Percentiles rank a stretch among this genome's conserved stretches.
Conservation (phyloP, 92 coral and sea anemone genomes). For the Metridium senile region DNA sequence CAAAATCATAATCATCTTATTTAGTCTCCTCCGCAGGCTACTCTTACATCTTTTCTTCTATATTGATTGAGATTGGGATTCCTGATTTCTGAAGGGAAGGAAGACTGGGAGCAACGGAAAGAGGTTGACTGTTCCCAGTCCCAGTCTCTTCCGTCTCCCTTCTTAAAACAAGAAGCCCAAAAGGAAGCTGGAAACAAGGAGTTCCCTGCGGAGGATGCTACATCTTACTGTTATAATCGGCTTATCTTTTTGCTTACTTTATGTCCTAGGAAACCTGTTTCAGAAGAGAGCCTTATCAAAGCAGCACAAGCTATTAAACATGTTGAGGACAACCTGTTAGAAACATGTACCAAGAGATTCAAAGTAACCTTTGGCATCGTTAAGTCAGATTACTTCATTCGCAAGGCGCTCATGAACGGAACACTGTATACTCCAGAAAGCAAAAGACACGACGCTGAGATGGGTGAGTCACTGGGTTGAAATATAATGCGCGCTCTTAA, state of each 20-base stretch:
- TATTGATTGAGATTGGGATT: neutral
- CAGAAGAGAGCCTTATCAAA: conserved; percentile 34
- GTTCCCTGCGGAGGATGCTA: too few relatives aligned
- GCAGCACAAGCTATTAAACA: conserved; percentile 40
- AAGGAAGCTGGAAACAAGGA: too few relatives aligned
- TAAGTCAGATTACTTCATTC: conserved; percentile 61
- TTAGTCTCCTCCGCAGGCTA: neutral
- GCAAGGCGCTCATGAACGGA: conserved; percentile 39
- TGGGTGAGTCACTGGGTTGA: neutral
- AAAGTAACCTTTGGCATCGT: conserved; percentile 52
- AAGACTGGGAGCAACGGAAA: too few relatives aligned
- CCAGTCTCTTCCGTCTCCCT: neutral
- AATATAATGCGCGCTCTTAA: neutral
- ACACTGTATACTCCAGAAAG: neutral
- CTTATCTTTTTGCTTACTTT: too few relatives aligned
- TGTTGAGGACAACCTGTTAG: conserved; percentile 39
- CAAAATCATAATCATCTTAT: neutral
- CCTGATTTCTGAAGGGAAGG: neutral
- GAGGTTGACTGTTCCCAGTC: too few relatives aligned
- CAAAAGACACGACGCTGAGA: neutral
- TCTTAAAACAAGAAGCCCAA: neutral
- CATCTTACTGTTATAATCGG: too few relatives aligned
- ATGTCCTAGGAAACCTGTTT: conserved; percentile 37
- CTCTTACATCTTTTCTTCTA: neutral
- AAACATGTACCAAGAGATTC: conserved; percentile 46